A percentile compares a stretch with the other conserved stretches of the same genome.
These are phyloP conservation scores for Siphonodentalium dalli DNA, from an alignment of 2,888 invertebrate species.

Conservation along the genomic window DNA sequence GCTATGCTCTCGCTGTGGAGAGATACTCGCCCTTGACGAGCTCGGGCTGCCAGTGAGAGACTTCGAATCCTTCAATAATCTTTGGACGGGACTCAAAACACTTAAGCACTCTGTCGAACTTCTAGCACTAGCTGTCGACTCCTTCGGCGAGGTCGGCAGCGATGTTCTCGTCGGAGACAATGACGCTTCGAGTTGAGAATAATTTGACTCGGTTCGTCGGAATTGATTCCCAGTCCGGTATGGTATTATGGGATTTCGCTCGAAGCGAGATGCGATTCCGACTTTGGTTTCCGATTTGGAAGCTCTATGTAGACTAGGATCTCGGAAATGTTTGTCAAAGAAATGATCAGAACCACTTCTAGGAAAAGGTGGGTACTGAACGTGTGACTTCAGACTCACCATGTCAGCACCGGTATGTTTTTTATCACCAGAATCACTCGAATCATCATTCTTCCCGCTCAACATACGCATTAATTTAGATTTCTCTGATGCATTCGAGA, in stretches of 20 bases:
- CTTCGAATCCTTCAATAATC: too few relatives aligned
- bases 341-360: constrained; percentile 28
- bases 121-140: too few relatives aligned
- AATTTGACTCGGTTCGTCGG: too few relatives aligned
- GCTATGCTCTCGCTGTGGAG: too few relatives aligned
- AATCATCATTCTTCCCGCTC: constrained; percentile 11
- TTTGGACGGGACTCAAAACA: too few relatives aligned
- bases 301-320: constrained; percentile 55
- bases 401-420: constrained; percentile 2
- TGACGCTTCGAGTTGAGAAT: too few relatives aligned
- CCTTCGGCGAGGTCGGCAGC: too few relatives aligned
- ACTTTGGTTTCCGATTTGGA: constrained; percentile 52
- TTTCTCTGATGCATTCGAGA: constrained; percentile 28
- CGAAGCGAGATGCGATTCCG: constrained; percentile 59
- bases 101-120: too few relatives aligned
- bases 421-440: constrained; percentile 6
- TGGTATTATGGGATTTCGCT: constrained; percentile 42
- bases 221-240: constrained; percentile 14
- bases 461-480: constrained; percentile 14
- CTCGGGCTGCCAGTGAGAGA: neutral
- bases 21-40: neutral
- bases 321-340: constrained; percentile 41
- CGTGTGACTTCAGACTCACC: constrained; percentile 2
- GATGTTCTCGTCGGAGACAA: too few relatives aligned
- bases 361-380: constrained; percentile 4